These are phyloP conservation scores for Aphodius sticticus DNA, from an alignment of 2,888 invertebrate genomes.

Conservation along the genomic window DNA sequence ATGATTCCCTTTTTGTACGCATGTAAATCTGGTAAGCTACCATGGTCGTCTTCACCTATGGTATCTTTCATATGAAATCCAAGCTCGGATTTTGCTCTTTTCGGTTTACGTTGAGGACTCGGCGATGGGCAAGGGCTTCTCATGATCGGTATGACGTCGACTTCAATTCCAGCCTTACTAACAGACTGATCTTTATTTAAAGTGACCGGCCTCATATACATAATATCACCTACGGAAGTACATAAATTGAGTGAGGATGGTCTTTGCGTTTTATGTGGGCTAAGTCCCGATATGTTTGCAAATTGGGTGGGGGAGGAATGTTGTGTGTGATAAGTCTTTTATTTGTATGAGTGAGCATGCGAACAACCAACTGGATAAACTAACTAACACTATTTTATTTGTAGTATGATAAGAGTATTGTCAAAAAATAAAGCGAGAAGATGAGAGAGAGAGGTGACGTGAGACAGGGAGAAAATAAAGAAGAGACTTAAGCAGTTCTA, in stretches of 20 bases:
- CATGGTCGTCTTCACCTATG: conserved; percentile 49
- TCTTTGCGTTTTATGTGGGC: conserved; percentile 6
- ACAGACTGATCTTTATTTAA: conserved; percentile 64
- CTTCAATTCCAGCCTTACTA: conserved; percentile 65
- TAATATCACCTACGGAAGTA: conserved; percentile 56
- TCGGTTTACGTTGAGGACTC: conserved; percentile 48
- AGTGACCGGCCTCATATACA: conserved; percentile 61
- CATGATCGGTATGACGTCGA: conserved; percentile 60
- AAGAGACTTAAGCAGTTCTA: conserved; percentile 37
- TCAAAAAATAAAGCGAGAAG: conserved; percentile 19
- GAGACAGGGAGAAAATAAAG: conserved; percentile 30
- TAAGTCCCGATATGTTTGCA: conserved; percentile 57
- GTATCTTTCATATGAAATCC: conserved; percentile 48
- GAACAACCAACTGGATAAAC: conserved; percentile 10
- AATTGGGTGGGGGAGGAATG: conserved; percentile 26
- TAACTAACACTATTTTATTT: neutral
- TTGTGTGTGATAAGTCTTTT: conserved; percentile 14
- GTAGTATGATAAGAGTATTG: conserved; percentile 28
- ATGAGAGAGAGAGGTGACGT: conserved; percentile 26
- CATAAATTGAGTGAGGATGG: conserved; percentile 24
- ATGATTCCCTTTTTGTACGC: conserved; percentile 49
- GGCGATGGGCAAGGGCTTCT: conserved; percentile 59
- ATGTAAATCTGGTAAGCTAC: conserved; percentile 56
- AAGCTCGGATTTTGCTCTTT: conserved; percentile 55
- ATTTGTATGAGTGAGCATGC: conserved; percentile 36